A percentile compares a stretch with the other conserved stretches of the same genome.
Evolutionary conservation across 2,797 vertebrate species (phyloP).

Genomic region (Picus viridis): DNA sequence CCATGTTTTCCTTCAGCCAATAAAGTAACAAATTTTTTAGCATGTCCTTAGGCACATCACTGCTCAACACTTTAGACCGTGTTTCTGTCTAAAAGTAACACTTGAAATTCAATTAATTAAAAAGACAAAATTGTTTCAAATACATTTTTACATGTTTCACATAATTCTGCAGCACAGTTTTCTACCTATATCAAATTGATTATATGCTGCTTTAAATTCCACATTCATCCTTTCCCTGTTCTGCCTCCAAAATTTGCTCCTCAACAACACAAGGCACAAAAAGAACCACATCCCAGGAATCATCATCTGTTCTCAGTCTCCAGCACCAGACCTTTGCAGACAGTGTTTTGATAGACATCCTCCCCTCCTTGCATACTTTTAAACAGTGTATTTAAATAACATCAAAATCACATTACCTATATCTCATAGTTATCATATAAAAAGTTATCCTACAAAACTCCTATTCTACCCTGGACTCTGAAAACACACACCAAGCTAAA

Average conservation of each 20-base stretch:
- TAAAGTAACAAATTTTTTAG: neutral
- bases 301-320: neutral
- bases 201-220: neutral
- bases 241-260: neutral
- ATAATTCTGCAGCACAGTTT: neutral
- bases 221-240: neutral
- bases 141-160: neutral
- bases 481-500: neutral
- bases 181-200: neutral
- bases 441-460: neutral
- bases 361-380: neutral
- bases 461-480: neutral
- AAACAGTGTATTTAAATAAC: neutral
- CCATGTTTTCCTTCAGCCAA: neutral
- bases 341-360: neutral
- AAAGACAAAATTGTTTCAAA: neutral
- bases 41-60: neutral
- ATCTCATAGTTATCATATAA: neutral
- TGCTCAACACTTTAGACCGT: neutral
- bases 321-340: neutral
- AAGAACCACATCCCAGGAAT: neutral
- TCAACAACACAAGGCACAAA: neutral
- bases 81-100: neutral
- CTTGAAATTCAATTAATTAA: neutral
- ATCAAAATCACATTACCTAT: neutral